Evolutionary conservation across 2,113 vertebrate genomes (phyloP).

Genomic region (Greenwoodochromis staneri): DNA sequence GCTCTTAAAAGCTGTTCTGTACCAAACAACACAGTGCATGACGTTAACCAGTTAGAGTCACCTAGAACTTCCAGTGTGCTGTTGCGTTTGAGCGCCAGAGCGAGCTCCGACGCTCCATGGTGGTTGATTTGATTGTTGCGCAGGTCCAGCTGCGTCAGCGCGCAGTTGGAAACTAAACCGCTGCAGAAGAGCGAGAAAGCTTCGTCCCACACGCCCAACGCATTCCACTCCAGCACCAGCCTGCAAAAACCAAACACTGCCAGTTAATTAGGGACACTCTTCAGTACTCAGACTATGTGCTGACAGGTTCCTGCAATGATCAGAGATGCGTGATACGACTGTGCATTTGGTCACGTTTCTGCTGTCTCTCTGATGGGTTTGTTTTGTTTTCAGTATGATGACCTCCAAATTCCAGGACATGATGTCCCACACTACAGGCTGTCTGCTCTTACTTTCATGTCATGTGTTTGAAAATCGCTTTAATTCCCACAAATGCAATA

Average conservation of each 20-base stretch:
- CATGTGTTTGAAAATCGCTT: not conserved
- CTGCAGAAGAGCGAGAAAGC: slow-evolving; percentile 85
- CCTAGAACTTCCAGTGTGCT: slow-evolving; percentile 80
- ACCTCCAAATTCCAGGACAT: not conserved
- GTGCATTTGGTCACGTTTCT: not conserved
- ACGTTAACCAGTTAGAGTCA: slow-evolving; percentile 23
- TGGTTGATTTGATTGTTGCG: slow-evolving; percentile 96
- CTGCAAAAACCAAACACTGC: slow-evolving; percentile 50
- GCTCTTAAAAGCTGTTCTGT: not conserved
- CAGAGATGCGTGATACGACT: not conserved
- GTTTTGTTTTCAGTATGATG: fast-evolving
- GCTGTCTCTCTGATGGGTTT: not conserved
- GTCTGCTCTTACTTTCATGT: not conserved
- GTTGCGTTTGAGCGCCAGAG: slow-evolving; percentile 77
- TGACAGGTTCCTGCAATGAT: not conserved
- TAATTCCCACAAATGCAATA: not conserved
- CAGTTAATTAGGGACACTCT: fast-evolving
- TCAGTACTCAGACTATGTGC: fast-evolving
- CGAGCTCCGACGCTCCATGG: slow-evolving; percentile 80
- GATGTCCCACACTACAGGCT: not conserved
- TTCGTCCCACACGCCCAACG: slow-evolving; percentile 83
- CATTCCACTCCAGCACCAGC: slow-evolving; percentile 92
- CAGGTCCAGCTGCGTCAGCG: slow-evolving; percentile 80
- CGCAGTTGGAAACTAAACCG: slow-evolving; percentile 74
- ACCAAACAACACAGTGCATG: too few relatives aligned